Evolutionary conservation across 2,888 invertebrate species (phyloP).

Genomic region (Tenthredo distinguenda): DNA sequence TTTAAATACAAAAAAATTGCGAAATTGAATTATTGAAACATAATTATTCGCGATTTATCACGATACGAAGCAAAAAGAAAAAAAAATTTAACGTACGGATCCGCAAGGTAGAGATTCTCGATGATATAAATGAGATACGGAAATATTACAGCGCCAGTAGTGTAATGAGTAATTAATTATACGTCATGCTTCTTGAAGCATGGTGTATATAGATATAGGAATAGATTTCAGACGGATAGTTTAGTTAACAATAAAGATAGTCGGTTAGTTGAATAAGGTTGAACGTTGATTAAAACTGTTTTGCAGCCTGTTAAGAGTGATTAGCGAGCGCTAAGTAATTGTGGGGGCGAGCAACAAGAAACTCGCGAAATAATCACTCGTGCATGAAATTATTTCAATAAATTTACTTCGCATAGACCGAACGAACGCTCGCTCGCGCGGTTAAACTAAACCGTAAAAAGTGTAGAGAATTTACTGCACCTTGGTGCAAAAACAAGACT

Average conservation of each 20-base stretch:
- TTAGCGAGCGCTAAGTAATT: constrained; percentile 36
- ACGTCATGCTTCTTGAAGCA: constrained; percentile 23
- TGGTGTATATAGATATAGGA: neutral
- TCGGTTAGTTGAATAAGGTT: neutral
- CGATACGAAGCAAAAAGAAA: neutral
- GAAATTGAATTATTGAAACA: neutral
- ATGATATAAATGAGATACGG: neutral
- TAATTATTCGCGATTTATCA: neutral
- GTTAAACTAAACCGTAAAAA: neutral
- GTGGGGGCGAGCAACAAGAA: neutral
- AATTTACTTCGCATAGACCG: constrained; percentile 12
- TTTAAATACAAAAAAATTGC: neutral
- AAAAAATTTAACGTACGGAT: neutral
- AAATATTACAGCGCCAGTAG: neutral
- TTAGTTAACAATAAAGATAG: constrained; percentile 6
- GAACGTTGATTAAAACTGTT: constrained; percentile 30
- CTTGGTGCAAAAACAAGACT: constrained; percentile 21
- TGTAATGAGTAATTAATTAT: constrained; percentile 11
- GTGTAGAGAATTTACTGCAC: constrained; percentile 19
- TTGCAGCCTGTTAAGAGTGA: constrained; percentile 19
- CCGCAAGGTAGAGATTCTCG: no score
- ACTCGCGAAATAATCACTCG: constrained; percentile 1
- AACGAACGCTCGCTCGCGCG: neutral
- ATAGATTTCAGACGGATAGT: neutral
- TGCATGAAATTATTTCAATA: constrained; percentile 43